Evolutionary conservation across 2,888 invertebrate species (phyloP).

Genomic region (Argynnis bischoffii): DNA sequence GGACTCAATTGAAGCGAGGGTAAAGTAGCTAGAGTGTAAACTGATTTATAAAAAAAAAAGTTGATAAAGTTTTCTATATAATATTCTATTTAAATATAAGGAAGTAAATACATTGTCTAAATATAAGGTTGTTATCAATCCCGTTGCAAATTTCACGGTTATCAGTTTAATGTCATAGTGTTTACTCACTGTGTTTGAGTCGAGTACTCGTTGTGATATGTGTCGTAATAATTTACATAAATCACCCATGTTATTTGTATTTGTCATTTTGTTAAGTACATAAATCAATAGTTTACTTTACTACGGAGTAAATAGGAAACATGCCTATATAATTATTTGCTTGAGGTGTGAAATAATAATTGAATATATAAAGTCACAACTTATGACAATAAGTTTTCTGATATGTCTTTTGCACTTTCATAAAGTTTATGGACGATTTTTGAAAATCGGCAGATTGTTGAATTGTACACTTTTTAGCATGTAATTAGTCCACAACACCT

Average conservation of each 20-base stretch:
- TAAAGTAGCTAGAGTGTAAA: no score
- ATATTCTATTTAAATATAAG: background rate
- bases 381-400: no score
- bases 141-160: constrained; percentile 22
- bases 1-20: no score
- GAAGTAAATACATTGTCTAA: constrained; percentile 2
- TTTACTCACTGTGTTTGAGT: constrained; percentile 11
- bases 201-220: constrained; percentile 8
- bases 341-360: background rate
- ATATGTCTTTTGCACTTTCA: no score
- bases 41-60: no score
- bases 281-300: constrained; percentile 4
- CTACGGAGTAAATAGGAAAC: background rate
- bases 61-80: no score
- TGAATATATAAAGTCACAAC: no score
- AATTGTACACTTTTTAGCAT: no score
- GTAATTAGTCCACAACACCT: no score
- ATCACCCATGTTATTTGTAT: background rate
- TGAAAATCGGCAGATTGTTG: no score
- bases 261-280: constrained; percentile 10
- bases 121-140: constrained; percentile 11
- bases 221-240: constrained; percentile 18
- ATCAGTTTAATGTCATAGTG: constrained; percentile 21
- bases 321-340: constrained; percentile 1
- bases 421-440: no score